Evolutionary conservation across 30 jellyfish, hydroid and myxozoan species (phyloP).

Genomic region (Turritopsis rubra): DNA sequence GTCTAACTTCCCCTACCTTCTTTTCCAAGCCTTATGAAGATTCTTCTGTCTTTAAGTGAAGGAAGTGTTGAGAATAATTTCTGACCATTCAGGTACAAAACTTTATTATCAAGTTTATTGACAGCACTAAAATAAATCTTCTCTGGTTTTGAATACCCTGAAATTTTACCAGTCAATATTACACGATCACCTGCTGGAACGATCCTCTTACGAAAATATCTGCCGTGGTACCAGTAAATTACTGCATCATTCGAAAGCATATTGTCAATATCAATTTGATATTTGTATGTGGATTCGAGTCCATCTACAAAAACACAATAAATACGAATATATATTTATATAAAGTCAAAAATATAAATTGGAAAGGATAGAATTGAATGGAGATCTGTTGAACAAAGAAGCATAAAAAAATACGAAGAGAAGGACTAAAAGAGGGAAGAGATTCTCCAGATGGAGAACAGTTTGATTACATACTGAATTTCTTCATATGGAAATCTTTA

Average conservation of each 20-base stretch:
- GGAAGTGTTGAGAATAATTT: neutral
- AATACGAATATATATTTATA: neutral
- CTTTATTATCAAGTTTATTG: neutral
- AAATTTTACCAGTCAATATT: neutral
- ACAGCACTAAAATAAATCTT: neutral
- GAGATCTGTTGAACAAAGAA: neutral
- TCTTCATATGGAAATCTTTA: neutral
- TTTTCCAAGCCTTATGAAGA: neutral
- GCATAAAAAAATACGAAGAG: too few relatives aligned
- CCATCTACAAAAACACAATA: neutral
- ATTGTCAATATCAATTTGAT: neutral
- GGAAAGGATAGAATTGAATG: neutral
- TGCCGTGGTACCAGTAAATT: neutral
- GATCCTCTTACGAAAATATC: neutral
- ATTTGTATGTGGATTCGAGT: neutral
- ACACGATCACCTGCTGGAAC: slow-evolving; percentile 4
- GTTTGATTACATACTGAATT: neutral
- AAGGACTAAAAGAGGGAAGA: too few relatives aligned
- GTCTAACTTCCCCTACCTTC: too few relatives aligned
- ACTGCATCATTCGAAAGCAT: neutral
- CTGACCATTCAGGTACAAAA: neutral
- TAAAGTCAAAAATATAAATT: neutral
- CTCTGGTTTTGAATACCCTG: neutral
- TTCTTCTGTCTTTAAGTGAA: neutral
- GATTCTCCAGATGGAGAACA: too few relatives aligned